Conservation (phyloP, 2,797 vertebrate species). For the Odontamblyopus rebecca region DNA sequence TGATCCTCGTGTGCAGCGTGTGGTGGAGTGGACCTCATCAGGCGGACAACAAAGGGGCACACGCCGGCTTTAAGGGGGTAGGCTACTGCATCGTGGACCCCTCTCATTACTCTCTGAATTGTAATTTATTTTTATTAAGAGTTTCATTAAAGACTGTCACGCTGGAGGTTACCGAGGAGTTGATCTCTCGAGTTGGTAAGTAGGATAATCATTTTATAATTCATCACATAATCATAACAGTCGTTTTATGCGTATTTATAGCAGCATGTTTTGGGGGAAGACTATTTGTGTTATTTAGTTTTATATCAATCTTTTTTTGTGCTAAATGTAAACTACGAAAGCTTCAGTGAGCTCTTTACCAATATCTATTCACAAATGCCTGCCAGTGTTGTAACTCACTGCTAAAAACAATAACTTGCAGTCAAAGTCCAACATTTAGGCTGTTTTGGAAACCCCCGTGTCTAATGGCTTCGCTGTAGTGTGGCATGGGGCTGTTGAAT, state of each 20-base stretch:
- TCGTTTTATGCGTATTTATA: background rate
- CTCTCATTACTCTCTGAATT: slow-evolving; percentile 26
- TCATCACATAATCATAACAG: background rate
- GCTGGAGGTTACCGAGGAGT: slow-evolving; percentile 69
- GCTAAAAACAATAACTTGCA: background rate
- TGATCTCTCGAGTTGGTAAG: slow-evolving; percentile 66
- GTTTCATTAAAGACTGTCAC: slow-evolving; percentile 35
- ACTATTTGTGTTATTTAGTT: no score
- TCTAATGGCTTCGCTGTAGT: no score
- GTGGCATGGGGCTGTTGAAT: slow-evolving; percentile 20
- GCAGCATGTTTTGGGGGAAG: no score
- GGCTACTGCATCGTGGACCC: slow-evolving; percentile 35
- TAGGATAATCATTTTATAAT: background rate
- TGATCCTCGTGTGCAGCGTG: slow-evolving; percentile 1
- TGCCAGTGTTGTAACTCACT: background rate
- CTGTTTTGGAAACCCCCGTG: background rate
- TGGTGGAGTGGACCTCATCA: slow-evolving; percentile 32
- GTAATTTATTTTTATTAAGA: slow-evolving; percentile 12
- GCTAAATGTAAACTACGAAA: background rate
- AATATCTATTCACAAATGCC: background rate
- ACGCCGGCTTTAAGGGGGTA: slow-evolving; percentile 3
- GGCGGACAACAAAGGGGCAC: slow-evolving; percentile 58
- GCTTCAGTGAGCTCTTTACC: background rate
- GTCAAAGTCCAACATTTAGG: background rate
- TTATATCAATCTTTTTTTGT: no score